A percentile compares a stretch with the other conserved stretches of the same genome.
Conservation (phyloP, 2,888 invertebrate genomes). For the Lasiommata megera region DNA sequence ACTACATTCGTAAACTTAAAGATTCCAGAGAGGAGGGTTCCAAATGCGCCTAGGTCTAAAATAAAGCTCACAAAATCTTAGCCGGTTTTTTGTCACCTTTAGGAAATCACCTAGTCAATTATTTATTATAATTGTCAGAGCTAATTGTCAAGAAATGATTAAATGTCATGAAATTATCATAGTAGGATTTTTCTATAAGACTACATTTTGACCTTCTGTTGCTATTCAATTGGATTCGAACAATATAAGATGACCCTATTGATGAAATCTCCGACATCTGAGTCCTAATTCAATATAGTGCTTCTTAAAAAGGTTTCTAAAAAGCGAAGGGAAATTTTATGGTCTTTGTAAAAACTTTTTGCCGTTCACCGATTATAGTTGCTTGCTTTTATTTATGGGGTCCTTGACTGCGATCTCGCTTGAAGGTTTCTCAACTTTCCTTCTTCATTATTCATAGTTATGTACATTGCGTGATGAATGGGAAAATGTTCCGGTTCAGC, state of each 20-base stretch:
- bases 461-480: neutral
- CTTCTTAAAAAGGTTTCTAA: neutral
- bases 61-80: too few species aligned
- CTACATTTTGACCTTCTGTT: too few species aligned
- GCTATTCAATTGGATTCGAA: neutral
- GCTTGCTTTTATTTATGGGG: conserved; percentile 6
- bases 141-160: too few species aligned
- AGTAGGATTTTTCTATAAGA: too few species aligned
- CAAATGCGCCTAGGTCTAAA: too few species aligned
- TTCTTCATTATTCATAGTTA: neutral
- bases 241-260: neutral
- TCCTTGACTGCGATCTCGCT: neutral
- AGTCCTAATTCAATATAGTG: neutral
- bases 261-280: neutral
- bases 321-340: conserved; percentile 2
- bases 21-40: too few species aligned
- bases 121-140: too few species aligned
- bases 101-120: too few species aligned
- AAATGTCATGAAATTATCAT: too few species aligned
- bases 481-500: neutral
- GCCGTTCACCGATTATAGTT: neutral
- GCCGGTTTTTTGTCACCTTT: too few species aligned
- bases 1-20: too few species aligned
- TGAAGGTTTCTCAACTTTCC: conserved; percentile 4
- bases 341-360: conserved; percentile 1